Evolutionary conservation across 2,797 vertebrate genomes (phyloP).

Genomic region (Manis pentadactyla): DNA sequence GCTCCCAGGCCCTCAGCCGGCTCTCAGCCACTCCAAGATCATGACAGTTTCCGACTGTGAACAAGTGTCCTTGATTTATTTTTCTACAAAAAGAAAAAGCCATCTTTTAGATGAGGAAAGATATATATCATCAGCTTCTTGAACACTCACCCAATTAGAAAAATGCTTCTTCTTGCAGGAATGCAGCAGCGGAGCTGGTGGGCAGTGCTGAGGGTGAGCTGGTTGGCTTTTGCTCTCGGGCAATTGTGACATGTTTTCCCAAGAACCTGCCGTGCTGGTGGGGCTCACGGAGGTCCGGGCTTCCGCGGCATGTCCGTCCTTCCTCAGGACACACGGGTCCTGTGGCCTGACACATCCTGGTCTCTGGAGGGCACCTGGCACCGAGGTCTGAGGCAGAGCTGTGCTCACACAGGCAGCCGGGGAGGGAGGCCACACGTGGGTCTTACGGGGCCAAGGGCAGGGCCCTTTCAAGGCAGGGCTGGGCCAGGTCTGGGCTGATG

Average conservation of each 20-base stretch:
- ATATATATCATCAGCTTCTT: neutral
- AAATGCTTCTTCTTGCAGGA: neutral
- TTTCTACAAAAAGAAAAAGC: neutral
- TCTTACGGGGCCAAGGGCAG: neutral
- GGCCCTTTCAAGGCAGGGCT: neutral
- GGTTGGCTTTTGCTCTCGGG: neutral
- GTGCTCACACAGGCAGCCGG: accelerated
- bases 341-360: too few relatives aligned
- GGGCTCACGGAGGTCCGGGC: too few relatives aligned
- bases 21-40: neutral
- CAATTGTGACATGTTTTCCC: neutral
- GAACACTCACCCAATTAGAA: neutral
- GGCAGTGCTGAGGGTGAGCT: accelerated
- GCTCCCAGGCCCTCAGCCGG: neutral
- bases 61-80: neutral
- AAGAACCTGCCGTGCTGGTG: neutral
- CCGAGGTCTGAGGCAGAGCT: neutral
- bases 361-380: too few relatives aligned
- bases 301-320: neutral
- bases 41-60: neutral
- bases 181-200: accelerated
- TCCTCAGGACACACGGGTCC: too few relatives aligned
- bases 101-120: neutral
- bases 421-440: neutral
- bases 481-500: neutral